A percentile compares a stretch with the other conserved stretches of the same genome.
Conservation (phyloP, 2,113 vertebrate genomes). For the Ardeotis arabs region DNA sequence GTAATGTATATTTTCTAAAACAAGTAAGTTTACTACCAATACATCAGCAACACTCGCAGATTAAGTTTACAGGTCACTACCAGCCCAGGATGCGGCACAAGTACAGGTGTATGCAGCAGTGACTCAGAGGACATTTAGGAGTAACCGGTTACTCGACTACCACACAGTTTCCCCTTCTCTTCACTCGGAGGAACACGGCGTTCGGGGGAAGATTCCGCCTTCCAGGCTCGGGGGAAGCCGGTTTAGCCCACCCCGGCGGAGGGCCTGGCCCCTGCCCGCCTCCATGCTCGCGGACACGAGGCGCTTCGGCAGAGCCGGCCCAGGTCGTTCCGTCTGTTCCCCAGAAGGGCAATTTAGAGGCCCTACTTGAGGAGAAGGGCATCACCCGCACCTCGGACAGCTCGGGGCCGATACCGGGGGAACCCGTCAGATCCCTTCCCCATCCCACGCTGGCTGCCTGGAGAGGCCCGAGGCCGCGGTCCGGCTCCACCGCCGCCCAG, state of each 20-base stretch:
- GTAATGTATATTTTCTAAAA: neutral
- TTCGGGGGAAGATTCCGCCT: rapidly evolving
- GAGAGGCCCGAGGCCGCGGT: neutral
- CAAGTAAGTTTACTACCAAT: neutral
- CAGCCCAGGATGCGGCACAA: neutral
- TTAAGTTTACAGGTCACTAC: neutral
- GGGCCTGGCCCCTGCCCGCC: neutral
- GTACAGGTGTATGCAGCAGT: rapidly evolving
- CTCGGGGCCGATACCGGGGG: too few relatives aligned
- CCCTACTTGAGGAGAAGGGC: neutral
- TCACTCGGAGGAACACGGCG: rapidly evolving
- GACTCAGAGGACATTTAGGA: rapidly evolving
- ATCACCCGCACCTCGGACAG: neutral
- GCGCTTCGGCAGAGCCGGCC: neutral
- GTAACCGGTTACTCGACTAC: neutral
- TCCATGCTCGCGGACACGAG: rapidly evolving
- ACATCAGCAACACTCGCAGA: neutral
- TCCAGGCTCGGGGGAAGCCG: neutral
- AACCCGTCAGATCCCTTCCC: too few relatives aligned
- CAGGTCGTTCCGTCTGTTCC: rapidly evolving
- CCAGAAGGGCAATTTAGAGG: too few relatives aligned
- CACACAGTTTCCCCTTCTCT: neutral
- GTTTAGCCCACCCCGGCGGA: too few relatives aligned
- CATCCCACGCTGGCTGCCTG: neutral
- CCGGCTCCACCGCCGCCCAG: neutral